A percentile compares a stretch with the other conserved stretches of the same genome.
These are phyloP conservation scores for Lepeophtheirus nordmannii DNA, from an alignment of 2,888 invertebrate species.

Conservation along the genomic window DNA sequence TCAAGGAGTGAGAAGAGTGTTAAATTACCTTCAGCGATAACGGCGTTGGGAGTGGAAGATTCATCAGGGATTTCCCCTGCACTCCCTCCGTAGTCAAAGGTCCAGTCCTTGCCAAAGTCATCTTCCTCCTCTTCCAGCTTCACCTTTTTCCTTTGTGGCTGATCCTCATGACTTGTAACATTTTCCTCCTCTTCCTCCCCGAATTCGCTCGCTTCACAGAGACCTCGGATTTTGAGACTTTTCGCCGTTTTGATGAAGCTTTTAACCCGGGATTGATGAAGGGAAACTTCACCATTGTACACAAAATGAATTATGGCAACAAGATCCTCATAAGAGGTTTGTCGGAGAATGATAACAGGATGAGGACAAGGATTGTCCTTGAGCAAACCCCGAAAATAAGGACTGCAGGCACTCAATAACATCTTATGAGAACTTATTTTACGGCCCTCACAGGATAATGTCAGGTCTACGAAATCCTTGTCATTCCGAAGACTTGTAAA, in stretches of 20 bases:
- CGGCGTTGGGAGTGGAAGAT: too few relatives aligned
- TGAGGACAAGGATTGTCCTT: slow-evolving; percentile 1
- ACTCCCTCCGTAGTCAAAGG: too few relatives aligned
- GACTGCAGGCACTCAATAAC: slow-evolving; percentile 1
- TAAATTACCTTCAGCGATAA: too few relatives aligned
- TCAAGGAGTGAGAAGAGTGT: too few relatives aligned
- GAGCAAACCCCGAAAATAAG: neutral
- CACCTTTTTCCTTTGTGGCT: neutral
- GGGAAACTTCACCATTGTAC: neutral
- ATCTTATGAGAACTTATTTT: neutral
- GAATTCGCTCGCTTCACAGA: neutral
- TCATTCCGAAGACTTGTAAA: neutral
- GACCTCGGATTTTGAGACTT: neutral
- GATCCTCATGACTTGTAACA: neutral
- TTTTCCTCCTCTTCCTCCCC: neutral
- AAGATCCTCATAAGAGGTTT: neutral
- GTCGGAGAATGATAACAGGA: neutral
- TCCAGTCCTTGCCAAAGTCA: neutral
- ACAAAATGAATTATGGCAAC: slow-evolving; percentile 1
- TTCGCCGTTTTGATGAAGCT: slow-evolving; percentile 8
- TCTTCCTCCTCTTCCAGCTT: neutral
- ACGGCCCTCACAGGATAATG: slow-evolving; percentile 2
- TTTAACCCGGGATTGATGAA: neutral
- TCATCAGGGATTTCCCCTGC: too few relatives aligned
- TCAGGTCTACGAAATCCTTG: slow-evolving; percentile 3